A percentile compares a stretch with the other conserved stretches of the same genome.
phyloP scores from a whole-genome alignment of 2,113 vertebrate species.

The Carassius gibelio region DNA sequence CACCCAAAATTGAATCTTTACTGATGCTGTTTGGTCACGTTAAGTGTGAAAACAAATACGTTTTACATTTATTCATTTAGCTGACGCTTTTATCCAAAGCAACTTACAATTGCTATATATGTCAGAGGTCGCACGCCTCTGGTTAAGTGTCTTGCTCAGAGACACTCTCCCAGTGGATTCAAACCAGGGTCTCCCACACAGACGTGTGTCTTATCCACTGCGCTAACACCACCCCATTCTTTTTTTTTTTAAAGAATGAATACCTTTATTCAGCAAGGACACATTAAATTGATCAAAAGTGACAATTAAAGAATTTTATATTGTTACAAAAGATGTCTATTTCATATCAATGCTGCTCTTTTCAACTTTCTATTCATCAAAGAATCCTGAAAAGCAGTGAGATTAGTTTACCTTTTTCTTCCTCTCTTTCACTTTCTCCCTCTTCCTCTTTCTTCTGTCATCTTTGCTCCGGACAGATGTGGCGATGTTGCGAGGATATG shows the following conservation, averaged over 20 bases:
- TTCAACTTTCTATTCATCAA: not conserved
- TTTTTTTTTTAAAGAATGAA: not conserved
- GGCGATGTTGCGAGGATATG: constrained; percentile 82
- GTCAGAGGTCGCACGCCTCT: no score
- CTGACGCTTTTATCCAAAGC: no score
- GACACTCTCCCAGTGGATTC: no score
- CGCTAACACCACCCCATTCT: no score
- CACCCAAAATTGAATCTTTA: not conserved
- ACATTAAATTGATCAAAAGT: not conserved
- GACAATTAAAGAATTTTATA: no score
- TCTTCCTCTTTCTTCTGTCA: constrained; percentile 81
- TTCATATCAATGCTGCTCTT: not conserved
- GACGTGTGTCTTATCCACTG: no score
- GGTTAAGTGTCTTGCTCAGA: no score
- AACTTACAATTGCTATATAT: no score
- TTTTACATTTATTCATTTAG: no score
- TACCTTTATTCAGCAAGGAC: not conserved
- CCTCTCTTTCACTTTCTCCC: constrained; percentile 81
- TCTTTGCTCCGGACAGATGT: constrained; percentile 87
- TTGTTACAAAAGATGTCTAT: no score
- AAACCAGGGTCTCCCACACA: no score
- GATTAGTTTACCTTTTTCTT: constrained; percentile 77
- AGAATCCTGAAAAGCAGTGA: no score
- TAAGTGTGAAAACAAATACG: not conserved
- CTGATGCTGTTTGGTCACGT: not conserved